Percentiles rank a stretch among this genome's conserved stretches.
Evolutionary conservation across 2,797 vertebrate genomes (phyloP).

Genomic region (Gallinago nigripennis): DNA sequence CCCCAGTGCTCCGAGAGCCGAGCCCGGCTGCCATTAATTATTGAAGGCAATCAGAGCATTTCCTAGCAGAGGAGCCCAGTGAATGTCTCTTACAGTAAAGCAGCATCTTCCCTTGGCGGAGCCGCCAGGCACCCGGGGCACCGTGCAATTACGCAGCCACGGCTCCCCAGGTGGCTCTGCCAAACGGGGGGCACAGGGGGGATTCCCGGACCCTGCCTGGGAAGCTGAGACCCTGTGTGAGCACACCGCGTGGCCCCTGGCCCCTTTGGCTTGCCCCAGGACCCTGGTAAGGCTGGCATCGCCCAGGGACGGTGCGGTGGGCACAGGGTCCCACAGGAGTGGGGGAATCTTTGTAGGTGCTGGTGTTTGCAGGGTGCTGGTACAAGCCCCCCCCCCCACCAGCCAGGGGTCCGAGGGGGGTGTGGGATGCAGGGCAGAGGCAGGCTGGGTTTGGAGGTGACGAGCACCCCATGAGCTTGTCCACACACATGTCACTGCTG

Average conservation of each 20-base stretch:
- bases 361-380: not conserved
- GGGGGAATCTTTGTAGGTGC: not conserved
- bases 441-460: not conserved
- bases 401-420: rapidly evolving
- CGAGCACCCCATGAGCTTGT: rapidly evolving
- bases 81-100: conserved; percentile 28
- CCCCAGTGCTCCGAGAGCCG: not conserved
- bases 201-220: not conserved
- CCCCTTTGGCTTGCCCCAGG: not conserved
- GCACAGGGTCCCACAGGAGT: not conserved
- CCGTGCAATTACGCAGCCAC: not conserved
- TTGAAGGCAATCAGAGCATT: conserved; percentile 77
- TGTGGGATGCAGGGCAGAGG: rapidly evolving
- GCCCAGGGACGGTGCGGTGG: rapidly evolving
- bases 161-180: not conserved
- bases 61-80: conserved; percentile 72
- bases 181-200: not conserved
- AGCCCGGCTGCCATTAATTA: conserved; percentile 71
- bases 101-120: not conserved
- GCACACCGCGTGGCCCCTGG: not conserved
- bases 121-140: not conserved
- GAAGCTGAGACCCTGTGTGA: not conserved
- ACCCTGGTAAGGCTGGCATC: not conserved
- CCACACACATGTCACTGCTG: not conserved
- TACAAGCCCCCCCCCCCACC: not conserved